Conservation (phyloP, 1,140 invertebrate genomes). For the Bemisia tabaci region DNA sequence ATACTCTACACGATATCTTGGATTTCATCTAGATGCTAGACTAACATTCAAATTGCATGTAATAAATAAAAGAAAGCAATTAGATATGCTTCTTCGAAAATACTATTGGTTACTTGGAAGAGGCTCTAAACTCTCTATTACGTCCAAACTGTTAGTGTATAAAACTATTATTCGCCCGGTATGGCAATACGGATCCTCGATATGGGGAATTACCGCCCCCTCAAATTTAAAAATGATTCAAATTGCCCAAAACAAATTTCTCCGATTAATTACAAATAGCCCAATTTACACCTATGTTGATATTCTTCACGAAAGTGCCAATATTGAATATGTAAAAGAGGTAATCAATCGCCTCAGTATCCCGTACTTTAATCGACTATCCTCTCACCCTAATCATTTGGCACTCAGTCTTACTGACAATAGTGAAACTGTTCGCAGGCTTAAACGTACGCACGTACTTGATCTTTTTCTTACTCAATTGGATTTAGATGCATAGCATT, state of each 20-base stretch:
- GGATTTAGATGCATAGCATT: too few species aligned
- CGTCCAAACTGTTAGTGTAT: constrained; percentile 26
- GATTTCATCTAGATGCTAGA: constrained; percentile 12
- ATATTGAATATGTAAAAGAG: background rate
- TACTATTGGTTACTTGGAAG: constrained; percentile 21
- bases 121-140: constrained; percentile 16
- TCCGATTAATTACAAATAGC: background rate
- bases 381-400: background rate
- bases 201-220: constrained; percentile 20
- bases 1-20: constrained; percentile 10
- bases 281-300: background rate
- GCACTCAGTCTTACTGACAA: background rate
- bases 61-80: constrained; percentile 7
- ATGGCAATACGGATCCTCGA: constrained; percentile 26
- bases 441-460: background rate
- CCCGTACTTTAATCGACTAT: background rate
- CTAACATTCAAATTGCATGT: constrained; percentile 8
- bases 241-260: background rate
- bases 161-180: constrained; percentile 25
- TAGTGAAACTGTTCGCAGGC: background rate
- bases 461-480: too few species aligned
- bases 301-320: background rate
- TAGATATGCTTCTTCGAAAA: constrained; percentile 11
- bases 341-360: background rate
- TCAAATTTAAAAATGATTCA: background rate